Base-by-base conservation (phyloP, 2,888 invertebrate species). In the Oxytorus armatus region DNA sequence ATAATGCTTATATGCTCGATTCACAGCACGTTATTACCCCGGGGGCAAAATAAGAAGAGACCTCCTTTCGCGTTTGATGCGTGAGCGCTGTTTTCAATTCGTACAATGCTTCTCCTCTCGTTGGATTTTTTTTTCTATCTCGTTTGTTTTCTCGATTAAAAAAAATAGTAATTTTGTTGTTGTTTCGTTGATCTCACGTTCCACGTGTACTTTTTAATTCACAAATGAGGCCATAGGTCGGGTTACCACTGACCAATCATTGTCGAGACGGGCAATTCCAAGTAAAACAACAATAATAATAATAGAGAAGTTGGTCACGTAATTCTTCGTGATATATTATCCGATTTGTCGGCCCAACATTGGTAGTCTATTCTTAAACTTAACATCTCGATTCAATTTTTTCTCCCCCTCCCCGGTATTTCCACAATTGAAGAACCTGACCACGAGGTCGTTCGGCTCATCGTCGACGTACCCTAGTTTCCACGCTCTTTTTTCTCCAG, bases 391-490 rank as follows among this genome's bases (percentile, higher is more conserved):
- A 18, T 47, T 57, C 8, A 14, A 18, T 18, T 21, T n/a, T 18
- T 29, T n/a, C 8, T 1, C 36, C 39, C 59, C 49, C n/a, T n/a
- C n/a, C n/a, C n/a, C n/a, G n/a, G n/a, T 25, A 3, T n/a, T n/a
- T 7, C 21, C 33, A 11, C 39, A 39, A 14, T 51, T 29, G 39
- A 36, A 10, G 16, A 55, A 49, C 36, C 53, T 53, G 42, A n/a
- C n/a, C 53, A 14, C n/a, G 7, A 8, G 72, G 39, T 66, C 42
- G 36, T 49, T 69, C 55, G 18, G 23, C 33, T 10, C 16, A 4
- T 65, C 63, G 49, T 49, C 29, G 47, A 36, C 33, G 51, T 73
- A 88, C 89, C 90, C 90, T 68, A 89, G 88, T 90, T 89, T 88
- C 84, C 84, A 81, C 81, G 80, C 59, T 59, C 49, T 74, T n/a